Evolutionary conservation across 2,888 invertebrate species (phyloP).

Genomic region (Sinhomidia bicolor): DNA sequence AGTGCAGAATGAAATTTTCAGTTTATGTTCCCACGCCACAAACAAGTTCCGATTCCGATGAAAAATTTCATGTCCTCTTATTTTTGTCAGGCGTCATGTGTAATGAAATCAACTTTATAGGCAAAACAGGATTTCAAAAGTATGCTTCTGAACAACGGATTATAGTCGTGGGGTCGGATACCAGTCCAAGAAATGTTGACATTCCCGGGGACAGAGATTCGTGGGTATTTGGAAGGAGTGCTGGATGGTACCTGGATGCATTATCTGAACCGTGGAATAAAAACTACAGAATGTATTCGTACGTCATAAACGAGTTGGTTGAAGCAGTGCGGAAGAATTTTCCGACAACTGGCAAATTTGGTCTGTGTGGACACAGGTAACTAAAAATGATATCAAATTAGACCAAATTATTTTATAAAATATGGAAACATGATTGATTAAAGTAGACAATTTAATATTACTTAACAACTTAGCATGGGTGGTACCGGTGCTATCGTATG

Average conservation of each 20-base stretch:
- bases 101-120: slow-evolving; percentile 96
- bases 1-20: slow-evolving; percentile 96
- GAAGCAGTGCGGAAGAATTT: slow-evolving; percentile 89
- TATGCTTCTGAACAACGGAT: slow-evolving; percentile 93
- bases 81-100: slow-evolving; percentile 96
- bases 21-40: slow-evolving; percentile 84
- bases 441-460: too few species aligned
- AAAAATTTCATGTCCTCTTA: slow-evolving; percentile 85
- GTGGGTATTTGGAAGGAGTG: slow-evolving; percentile 97
- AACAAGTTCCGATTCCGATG: neutral
- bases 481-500: slow-evolving; percentile 65
- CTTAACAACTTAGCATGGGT: slow-evolving; percentile 64
- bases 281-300: slow-evolving; percentile 97
- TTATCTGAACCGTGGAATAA: slow-evolving; percentile 93
- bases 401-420: too few species aligned
- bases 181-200: slow-evolving; percentile 88
- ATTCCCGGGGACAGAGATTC: slow-evolving; percentile 94
- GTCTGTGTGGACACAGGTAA: slow-evolving; percentile 67
- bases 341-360: slow-evolving; percentile 82
- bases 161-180: slow-evolving; percentile 96
- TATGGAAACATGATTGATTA: too few species aligned
- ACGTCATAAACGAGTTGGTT: slow-evolving; percentile 92
- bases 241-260: slow-evolving; percentile 98
- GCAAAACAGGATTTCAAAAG: slow-evolving; percentile 96
- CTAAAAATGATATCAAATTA: neutral